Evolutionary conservation across 2,113 vertebrate genomes (phyloP), one percentile per base, ranked within the genome.

Genomic region (Numenius arquata): DNA sequence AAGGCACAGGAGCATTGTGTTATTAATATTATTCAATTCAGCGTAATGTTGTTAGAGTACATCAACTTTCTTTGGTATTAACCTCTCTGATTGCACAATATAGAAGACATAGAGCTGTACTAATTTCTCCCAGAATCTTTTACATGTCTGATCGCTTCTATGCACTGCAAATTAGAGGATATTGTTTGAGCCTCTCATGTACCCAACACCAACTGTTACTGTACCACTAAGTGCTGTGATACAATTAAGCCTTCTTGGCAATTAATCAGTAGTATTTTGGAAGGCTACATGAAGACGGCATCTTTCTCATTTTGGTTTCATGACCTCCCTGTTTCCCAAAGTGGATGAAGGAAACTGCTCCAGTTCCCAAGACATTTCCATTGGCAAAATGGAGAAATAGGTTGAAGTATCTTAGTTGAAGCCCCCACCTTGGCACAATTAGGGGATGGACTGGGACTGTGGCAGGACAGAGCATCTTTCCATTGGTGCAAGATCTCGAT

Each of bases 401-500:
- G 22, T 26, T 85, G 11, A 47, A 90, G 85, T 13, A 34, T 11
- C 38, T 43, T 52, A 56, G 22, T 7, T 70, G 73, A 65, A 79
- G 65, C 13, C 15, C 18, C 6, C 27, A 27, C 13, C 21, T 17
- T 61, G 47, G 15, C 66, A 34, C 17, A 50, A 9, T 19, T 6
- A 20, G 34, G 72, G 40, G 34, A 43, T 48, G 30, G 34, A 25
- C 5, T n/a, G 56, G 21, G 67, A 21, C 19, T 50, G 38, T 32
- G 47, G 71, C 75, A 65, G 72, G 58, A 58, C 53, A 56, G 48
- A 65, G 29, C 43, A 61, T 53, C 52, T 25, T 53, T 36, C 62
- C 1, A 0, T 41, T 41, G 71, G 38, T 32, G 15, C 6, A 13
- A 72, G 27, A 29, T 15, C 62, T 38, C 2, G 3, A 4, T 7